Evolutionary conservation across 1,140 invertebrate genomes (phyloP).

Genomic region (Brachionus plicatilis): DNA sequence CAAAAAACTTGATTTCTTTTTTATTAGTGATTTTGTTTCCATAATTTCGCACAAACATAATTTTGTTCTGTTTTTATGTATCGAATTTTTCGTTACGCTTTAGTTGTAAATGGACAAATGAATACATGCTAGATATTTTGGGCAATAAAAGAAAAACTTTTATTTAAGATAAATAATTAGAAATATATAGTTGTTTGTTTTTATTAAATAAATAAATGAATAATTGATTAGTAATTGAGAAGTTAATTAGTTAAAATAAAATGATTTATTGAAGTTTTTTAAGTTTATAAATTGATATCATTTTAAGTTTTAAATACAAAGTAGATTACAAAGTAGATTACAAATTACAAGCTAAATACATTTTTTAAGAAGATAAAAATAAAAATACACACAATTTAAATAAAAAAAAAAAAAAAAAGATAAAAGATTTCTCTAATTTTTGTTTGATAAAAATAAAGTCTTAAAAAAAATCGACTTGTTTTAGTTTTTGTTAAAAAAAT

Average conservation of each 20-base stretch:
- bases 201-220: neutral
- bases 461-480: neutral
- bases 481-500: neutral
- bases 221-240: neutral
- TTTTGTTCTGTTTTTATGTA: too few species aligned
- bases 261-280: neutral
- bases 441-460: neutral
- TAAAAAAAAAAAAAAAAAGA: neutral
- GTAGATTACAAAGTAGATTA: neutral
- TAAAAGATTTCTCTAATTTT: neutral
- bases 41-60: too few species aligned
- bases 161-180: neutral
- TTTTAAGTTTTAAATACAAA: neutral
- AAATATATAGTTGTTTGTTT: neutral
- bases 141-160: too few species aligned
- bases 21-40: too few species aligned
- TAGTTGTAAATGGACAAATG: too few species aligned
- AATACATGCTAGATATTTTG: too few species aligned
- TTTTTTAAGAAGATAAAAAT: constrained; percentile 2
- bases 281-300: neutral
- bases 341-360: neutral
- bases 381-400: neutral
- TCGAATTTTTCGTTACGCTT: too few species aligned
- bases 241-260: neutral
- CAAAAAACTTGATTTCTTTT: too few species aligned